Conservation (phyloP, 2,113 vertebrate genomes). For the Murina feae region DNA sequence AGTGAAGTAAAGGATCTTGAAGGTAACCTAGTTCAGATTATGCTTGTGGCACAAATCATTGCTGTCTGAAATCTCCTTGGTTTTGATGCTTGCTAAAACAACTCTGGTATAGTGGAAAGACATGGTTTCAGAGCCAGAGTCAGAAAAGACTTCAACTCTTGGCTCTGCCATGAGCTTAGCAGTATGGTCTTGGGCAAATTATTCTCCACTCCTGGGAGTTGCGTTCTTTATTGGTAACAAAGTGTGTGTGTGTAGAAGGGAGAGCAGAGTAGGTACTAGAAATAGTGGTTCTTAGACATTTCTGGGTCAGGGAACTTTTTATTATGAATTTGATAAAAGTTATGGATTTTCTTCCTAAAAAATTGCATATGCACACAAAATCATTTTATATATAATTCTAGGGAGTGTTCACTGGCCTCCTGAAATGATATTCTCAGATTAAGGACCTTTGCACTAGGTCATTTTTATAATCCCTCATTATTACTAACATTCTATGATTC, state of each 20-base stretch:
- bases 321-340: conserved; percentile 1
- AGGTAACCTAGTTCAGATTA: neutral
- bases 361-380: neutral
- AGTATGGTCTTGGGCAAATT: neutral
- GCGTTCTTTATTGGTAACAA: neutral
- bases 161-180: neutral
- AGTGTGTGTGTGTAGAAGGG: neutral
- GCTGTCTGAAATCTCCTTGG: neutral
- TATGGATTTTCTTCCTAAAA: conserved; percentile 16
- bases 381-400: neutral
- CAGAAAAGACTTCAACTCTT: neutral
- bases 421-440: conserved; percentile 6
- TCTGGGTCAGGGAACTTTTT: neutral
- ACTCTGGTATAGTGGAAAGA: neutral
- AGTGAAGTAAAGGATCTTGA: conserved; percentile 11
- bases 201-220: neutral
- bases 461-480: neutral
- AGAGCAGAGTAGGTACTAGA: neutral
- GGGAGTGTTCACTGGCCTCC: neutral
- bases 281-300: neutral
- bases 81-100: conserved; percentile 2
- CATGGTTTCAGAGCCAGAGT: neutral
- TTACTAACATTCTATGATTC: neutral
- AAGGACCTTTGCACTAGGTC: neutral
- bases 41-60: neutral